Base-by-base conservation (phyloP, 1,140 invertebrate species). In the Bursaphelenchus mucronatus region DNA sequence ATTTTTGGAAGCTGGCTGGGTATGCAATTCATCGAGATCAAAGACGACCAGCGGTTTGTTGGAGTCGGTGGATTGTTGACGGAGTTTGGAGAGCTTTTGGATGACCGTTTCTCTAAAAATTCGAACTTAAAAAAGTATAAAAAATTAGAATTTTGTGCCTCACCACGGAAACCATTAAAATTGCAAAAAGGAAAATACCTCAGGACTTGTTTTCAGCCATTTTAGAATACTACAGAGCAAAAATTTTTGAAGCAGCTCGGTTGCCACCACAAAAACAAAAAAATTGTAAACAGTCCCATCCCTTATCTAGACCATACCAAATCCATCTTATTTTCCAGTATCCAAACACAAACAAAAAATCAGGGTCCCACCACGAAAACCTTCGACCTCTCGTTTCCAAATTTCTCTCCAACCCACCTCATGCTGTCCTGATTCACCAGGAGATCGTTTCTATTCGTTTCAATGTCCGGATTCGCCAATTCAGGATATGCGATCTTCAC, bases 401-500 rank as follows among this genome's bases (percentile, higher is more conserved):
- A 30, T 19, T 64, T 49, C 43, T 44, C 30, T 30, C 30, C 30
- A 30, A 30, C 61, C 41, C 43, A 73, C 57, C 62, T 59, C 68
- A 67, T 72, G 49, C 62, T 59, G 19, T 73, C 53, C 67, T 70
- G 86, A 82, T 87, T 86, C 76, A 86, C 87, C 43, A 87, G 84
- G 56, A 86, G 81, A 67, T 89, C 87, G 79, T 87, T 87, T 67
- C 84, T 82, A 69, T 87, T 86, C 7, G 88, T 75, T 0, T 81
- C 75, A 19, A 84, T 82, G 39, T 73, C 68, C 6, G 70, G 59
- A 19, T 86, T 86, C 21, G 84, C 82, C 77, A 89, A 82, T 73
- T 90, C 89, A 39, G 89, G 88, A 81, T 88, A 89, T 1, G 88
- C 87, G 3, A 89, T 86, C 82, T 90, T 89, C 0, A 88, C 86